Evolutionary conservation across 1,140 invertebrate species (phyloP), one percentile per base, ranked within the genome.

Genomic region (Ctenoplectra terminalis): DNA sequence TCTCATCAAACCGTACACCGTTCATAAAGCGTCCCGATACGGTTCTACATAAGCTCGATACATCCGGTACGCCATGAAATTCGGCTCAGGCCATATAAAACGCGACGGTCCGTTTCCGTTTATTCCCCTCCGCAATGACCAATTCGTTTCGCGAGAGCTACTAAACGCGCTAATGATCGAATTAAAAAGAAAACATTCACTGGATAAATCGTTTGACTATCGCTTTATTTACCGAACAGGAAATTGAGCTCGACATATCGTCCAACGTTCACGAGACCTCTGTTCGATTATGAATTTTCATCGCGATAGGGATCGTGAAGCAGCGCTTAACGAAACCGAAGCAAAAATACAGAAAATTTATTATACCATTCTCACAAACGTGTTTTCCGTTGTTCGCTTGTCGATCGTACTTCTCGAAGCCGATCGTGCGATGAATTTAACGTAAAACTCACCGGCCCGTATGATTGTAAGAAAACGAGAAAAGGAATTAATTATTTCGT

Each of bases 1-100:
- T 85, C 83, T 82, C 79, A 77, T 85, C 73, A 83, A 86, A 77
- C 70, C 61, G 75, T 71, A 64, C 75, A 50, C 50, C 31, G 82
- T n/a, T 78, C 85, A 84, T 85, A 85, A 86, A 84, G 83, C 83
- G 85, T 52, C 60, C 75, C 56, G 84, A 85, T 86, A 85, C 77
- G 77, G n/a, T 75, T 48, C 71, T 86, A 86, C 84, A 78, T 85
- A 83, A 85, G 60, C 3, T 26, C 83, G 61, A 63, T 86, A 54
- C 71, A 34, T 54, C 40, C 48, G 26, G 40, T 34, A 29, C 20
- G 56, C 26, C 71, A 71, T 58, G 78, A 77, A 85, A 77, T 85
- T 77, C 83, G 73, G 58, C 54, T 43, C 60, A 48, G 66, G 37
- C 73, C 56, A 48, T 77, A 82, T 76, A 85, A 82, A 84, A 64